Percentiles rank a stretch among this genome's conserved stretches.
These are phyloP conservation scores for Chionodraco myersi DNA, from an alignment of 2,113 vertebrate species.

Conservation along the genomic window DNA sequence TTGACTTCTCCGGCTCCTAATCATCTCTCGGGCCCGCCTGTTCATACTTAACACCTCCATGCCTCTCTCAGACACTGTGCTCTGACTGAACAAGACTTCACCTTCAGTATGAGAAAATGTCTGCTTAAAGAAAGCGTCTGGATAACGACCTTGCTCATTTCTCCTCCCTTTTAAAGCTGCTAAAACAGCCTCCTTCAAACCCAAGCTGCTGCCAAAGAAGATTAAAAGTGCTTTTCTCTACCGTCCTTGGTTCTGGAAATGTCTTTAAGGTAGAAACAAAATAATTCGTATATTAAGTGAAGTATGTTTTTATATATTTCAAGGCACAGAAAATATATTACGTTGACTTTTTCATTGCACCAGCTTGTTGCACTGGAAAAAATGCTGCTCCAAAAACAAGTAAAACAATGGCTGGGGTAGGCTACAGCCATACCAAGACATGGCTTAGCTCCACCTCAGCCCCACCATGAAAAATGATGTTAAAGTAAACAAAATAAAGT, in stretches of 20 bases:
- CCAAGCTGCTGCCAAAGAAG: not conserved
- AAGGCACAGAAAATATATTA: too few relatives aligned
- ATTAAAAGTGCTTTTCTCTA: not conserved
- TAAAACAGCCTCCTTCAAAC: not conserved
- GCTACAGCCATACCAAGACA: too few relatives aligned
- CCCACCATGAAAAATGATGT: too few relatives aligned
- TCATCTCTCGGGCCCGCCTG: constrained; percentile 4
- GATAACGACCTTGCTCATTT: constrained; percentile 6
- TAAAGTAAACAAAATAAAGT: too few relatives aligned
- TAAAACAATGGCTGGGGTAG: too few relatives aligned
- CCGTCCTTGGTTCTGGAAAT: not conserved
- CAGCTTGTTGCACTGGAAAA: too few relatives aligned
- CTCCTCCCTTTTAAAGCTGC: not conserved
- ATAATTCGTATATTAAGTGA: not conserved
- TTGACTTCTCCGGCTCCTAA: not conserved
- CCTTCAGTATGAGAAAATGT: not conserved
- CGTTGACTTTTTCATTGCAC: not conserved
- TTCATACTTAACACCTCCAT: not conserved
- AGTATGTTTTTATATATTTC: not conserved
- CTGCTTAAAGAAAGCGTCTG: not conserved
- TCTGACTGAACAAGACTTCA: not conserved
- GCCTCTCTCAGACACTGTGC: not conserved
- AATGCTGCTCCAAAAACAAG: too few relatives aligned
- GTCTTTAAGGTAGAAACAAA: not conserved
- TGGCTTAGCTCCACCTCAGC: too few relatives aligned